These are phyloP conservation scores for Ypsolopha sequella DNA, from an alignment of 2,888 invertebrate genomes.

Conservation along the genomic window DNA sequence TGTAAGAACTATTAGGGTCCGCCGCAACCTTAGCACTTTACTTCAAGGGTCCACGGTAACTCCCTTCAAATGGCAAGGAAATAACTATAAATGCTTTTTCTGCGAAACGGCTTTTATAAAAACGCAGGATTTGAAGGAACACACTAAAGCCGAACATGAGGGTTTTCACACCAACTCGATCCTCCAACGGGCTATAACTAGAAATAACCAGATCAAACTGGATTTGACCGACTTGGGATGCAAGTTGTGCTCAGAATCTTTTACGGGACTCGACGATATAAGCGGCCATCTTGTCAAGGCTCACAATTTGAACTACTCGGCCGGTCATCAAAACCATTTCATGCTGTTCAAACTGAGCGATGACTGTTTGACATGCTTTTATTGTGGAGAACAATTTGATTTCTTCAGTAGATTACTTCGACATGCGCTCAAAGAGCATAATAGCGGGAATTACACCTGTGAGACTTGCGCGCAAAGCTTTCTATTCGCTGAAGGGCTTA, in stretches of 20 bases:
- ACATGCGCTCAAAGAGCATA: slow-evolving; percentile 7
- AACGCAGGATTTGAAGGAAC: background rate
- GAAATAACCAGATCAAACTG: background rate
- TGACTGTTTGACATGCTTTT: slow-evolving; percentile 7
- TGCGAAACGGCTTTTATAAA: slow-evolving; percentile 7
- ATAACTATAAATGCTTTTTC: slow-evolving; percentile 11
- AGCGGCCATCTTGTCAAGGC: background rate
- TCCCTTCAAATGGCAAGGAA: slow-evolving; percentile 10
- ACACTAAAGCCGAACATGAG: slow-evolving; percentile 4
- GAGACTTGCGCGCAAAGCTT: background rate
- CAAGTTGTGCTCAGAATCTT: background rate
- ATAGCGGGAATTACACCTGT: background rate
- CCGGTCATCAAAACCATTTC: slow-evolving; percentile 3
- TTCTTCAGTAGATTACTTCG: slow-evolving; percentile 8
- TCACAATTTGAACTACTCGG: background rate
- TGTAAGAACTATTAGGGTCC: too few relatives aligned
- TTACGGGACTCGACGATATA: background rate
- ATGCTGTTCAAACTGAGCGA: slow-evolving; percentile 9
- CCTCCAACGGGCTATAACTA: background rate
- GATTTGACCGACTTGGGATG: slow-evolving; percentile 4
- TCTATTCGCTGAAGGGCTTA: background rate
- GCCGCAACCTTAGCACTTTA: slow-evolving; percentile 1
- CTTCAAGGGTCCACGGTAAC: slow-evolving; percentile 6
- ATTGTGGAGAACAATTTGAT: slow-evolving; percentile 7
- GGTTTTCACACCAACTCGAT: background rate